Base-by-base conservation (phyloP, 2,113 vertebrate genomes). In the Propithecus coquereli region DNA sequence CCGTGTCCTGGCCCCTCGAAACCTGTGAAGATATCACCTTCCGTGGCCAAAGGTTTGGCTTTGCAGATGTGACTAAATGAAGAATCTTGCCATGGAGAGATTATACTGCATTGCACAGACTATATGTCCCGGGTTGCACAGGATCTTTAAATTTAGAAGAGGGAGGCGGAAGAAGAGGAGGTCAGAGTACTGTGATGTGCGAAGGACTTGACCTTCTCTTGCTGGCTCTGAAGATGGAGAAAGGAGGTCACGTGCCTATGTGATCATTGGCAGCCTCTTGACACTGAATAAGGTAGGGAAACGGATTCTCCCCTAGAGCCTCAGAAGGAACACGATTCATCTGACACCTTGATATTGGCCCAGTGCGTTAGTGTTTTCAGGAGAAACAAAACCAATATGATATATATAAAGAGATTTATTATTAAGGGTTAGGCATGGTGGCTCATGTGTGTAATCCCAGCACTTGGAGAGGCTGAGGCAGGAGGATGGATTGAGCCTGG, bases 1-100 rank as follows among this genome's bases (percentile, higher is more conserved):
- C 57, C 34, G 2, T 30, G 3, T 8, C 7, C 12, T 10, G 23
- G 4, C 0, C 23, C 6, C 70, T 45, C 25, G 8, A 27, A 18
- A 18, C 23, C 17, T 37, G 11, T 2, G 6, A 16, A 3, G 37
- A 37, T 43, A 79, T 16, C 37, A 18, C 45, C 37, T 57, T 57
- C 47, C 13, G 0, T 18, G 47, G 32, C 47, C 12, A 25, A 6
- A 90, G 25, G 34, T 27, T 63, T 63, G 34, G 34, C 59, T 66
- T 43, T 7, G 70, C 18, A 40, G 12, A 25, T 2, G 18, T 10
- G 47, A 45, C 40, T 85, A 8, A 9, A 5, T 68, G 27, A 37
- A 54, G 43, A 30, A 8, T 3, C 12, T 80, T 54, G 65, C 11
- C 4, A 6, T 23, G 88, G 52, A 22, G 52, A 65, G n/a, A 37